These are phyloP conservation scores for Taenaris catops DNA, from an alignment of 2,888 invertebrate genomes.

Conservation along the genomic window DNA sequence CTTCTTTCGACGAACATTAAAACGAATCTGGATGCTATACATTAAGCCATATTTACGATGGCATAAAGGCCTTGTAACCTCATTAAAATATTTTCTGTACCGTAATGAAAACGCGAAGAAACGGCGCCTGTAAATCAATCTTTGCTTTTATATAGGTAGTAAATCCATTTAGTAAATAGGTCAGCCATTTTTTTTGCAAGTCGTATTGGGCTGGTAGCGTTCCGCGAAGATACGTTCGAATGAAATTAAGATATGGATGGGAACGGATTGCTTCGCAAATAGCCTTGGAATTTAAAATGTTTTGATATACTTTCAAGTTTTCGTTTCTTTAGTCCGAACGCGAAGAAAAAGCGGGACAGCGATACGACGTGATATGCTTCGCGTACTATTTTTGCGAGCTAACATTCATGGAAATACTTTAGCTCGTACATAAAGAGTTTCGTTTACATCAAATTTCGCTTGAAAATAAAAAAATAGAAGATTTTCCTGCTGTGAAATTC, in stretches of 20 bases:
- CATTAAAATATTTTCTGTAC: conserved; percentile 30
- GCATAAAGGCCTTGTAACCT: conserved; percentile 32
- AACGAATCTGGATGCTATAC: conserved; percentile 7
- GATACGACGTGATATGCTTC: no score
- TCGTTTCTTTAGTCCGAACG: conserved; percentile 1
- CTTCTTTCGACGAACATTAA: conserved; percentile 3
- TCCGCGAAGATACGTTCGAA: conserved; percentile 6
- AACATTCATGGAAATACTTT: no score
- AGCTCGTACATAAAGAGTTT: no score
- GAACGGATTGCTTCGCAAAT: conserved; percentile 1
- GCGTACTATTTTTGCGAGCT: no score
- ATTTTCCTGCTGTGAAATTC: conserved; percentile 4
- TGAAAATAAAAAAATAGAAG: conserved; percentile 4
- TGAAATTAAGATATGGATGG: conserved; percentile 8
- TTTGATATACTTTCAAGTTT: neutral
- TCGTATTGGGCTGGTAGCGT: conserved; percentile 2
- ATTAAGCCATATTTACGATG: conserved; percentile 10
- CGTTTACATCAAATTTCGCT: no score
- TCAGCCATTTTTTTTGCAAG: conserved; percentile 22
- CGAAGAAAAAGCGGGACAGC: no score
- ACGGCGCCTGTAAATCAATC: conserved; percentile 35
- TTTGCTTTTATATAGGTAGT: conserved; percentile 38
- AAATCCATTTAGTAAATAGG: conserved; percentile 41
- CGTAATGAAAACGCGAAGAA: conserved; percentile 33
- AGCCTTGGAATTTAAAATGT: conserved; percentile 2